phyloP scores from a whole-genome alignment of 2,113 vertebrate genomes.

The Arothron firmamentum region DNA sequence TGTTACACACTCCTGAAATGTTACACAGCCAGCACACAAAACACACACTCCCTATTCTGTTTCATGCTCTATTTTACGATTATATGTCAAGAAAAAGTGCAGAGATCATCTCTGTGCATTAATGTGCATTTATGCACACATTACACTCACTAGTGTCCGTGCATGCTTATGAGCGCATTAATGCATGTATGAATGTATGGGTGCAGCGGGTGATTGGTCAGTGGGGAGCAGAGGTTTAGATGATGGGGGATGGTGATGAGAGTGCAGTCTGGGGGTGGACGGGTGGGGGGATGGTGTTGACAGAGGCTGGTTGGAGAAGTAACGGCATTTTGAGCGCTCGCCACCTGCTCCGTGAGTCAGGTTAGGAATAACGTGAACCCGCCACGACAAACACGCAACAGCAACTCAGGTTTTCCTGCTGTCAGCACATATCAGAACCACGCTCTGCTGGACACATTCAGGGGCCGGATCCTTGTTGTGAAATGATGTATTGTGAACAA shows the following conservation, averaged over 20 bases:
- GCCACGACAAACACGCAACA: slow-evolving; percentile 35
- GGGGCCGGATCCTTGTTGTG: slow-evolving; percentile 15
- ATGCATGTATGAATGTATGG: slow-evolving; percentile 41
- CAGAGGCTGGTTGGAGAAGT: slow-evolving; percentile 13
- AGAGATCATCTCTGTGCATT: background rate
- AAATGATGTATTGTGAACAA: slow-evolving; percentile 18
- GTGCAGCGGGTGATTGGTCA: slow-evolving; percentile 36
- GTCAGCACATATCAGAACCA: slow-evolving; percentile 48
- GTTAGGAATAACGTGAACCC: slow-evolving; percentile 29
- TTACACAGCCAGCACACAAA: background rate
- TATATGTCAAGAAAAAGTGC: background rate
- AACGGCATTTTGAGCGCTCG: background rate
- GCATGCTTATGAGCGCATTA: slow-evolving; percentile 31
- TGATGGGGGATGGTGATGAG: slow-evolving; percentile 54
- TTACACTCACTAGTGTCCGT: slow-evolving; percentile 1
- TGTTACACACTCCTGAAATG: background rate
- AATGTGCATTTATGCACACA: background rate
- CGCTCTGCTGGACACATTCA: slow-evolving; percentile 45
- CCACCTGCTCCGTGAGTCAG: slow-evolving; percentile 6
- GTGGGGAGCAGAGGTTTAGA: slow-evolving; percentile 38
- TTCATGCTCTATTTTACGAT: slow-evolving; percentile 1
- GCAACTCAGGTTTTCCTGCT: slow-evolving; percentile 31
- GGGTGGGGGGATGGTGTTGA: slow-evolving; percentile 48
- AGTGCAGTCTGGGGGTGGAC: slow-evolving; percentile 32
- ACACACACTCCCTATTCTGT: background rate